Conservation (phyloP, 2,888 invertebrate genomes). For the Drosophila koepferae region DNA sequence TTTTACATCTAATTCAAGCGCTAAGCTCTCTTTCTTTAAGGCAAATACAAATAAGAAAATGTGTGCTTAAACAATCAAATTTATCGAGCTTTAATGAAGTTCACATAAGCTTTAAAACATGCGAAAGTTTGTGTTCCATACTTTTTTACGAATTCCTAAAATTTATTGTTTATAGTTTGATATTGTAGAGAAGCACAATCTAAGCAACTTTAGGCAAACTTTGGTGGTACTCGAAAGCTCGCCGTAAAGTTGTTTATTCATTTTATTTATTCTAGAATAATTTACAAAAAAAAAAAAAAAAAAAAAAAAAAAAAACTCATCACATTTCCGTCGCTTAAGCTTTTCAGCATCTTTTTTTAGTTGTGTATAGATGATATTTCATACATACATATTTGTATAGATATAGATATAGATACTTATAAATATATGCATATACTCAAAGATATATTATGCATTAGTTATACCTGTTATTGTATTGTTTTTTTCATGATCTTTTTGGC, state of each 20-base stretch:
- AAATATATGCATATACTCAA: neutral
- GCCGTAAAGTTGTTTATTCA: neutral
- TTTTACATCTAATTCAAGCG: no score
- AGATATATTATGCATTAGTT: constrained; percentile 6
- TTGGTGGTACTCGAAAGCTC: neutral
- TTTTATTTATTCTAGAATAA: neutral
- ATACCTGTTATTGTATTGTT: constrained; percentile 27
- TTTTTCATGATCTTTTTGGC: constrained; percentile 43
- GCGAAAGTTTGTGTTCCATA: neutral
- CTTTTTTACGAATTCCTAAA: neutral
- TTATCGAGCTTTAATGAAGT: no score
- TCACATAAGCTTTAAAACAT: neutral
- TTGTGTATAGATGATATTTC: neutral
- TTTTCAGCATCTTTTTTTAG: neutral
- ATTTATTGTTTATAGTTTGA: neutral
- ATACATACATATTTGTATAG: neutral
- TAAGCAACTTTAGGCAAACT: neutral
- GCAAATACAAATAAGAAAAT: neutral
- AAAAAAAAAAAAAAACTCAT: neutral
- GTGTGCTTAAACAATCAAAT: neutral
- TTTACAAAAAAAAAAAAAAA: neutral
- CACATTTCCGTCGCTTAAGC: no score
- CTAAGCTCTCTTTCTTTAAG: neutral
- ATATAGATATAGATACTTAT: neutral
- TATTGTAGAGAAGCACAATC: neutral